These are phyloP conservation scores for Acanthornis magna DNA, from an alignment of 2,797 vertebrate species.

Conservation along the genomic window DNA sequence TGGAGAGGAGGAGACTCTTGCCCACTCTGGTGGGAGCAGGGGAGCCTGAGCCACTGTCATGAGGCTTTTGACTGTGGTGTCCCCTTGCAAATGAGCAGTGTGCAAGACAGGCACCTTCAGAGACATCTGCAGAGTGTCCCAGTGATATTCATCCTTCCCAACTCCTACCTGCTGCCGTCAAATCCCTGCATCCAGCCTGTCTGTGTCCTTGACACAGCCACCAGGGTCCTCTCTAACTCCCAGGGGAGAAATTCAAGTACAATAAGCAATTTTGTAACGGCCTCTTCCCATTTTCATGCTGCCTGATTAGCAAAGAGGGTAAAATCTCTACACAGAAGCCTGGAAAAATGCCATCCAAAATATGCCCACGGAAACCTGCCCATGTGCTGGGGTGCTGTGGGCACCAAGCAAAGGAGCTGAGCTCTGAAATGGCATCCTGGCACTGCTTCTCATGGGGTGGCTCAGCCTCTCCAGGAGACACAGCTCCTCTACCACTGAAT, in stretches of 20 bases:
- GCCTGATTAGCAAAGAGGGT: background rate
- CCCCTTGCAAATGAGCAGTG: background rate
- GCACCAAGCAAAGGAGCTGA: background rate
- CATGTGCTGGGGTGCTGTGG: accelerated
- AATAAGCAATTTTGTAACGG: background rate
- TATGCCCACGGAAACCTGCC: background rate
- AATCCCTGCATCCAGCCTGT: background rate
- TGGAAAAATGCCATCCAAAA: background rate
- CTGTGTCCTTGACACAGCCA: background rate
- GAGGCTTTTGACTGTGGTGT: background rate
- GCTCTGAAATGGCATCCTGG: background rate
- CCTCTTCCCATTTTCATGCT: background rate
- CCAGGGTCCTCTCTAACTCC: background rate
- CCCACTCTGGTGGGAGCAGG: background rate
- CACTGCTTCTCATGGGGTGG: background rate
- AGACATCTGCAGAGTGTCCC: background rate
- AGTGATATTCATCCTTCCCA: background rate
- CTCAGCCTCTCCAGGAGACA: background rate
- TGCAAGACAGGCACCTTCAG: background rate
- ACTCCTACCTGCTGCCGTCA: background rate
- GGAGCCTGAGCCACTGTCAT: background rate
- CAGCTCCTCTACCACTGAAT: background rate
- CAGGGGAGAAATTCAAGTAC: background rate
- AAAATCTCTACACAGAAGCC: background rate
- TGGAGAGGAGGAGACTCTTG: background rate